phyloP scores from a whole-genome alignment of 1,140 invertebrate species.

The Zaprionus tsacasi region DNA sequence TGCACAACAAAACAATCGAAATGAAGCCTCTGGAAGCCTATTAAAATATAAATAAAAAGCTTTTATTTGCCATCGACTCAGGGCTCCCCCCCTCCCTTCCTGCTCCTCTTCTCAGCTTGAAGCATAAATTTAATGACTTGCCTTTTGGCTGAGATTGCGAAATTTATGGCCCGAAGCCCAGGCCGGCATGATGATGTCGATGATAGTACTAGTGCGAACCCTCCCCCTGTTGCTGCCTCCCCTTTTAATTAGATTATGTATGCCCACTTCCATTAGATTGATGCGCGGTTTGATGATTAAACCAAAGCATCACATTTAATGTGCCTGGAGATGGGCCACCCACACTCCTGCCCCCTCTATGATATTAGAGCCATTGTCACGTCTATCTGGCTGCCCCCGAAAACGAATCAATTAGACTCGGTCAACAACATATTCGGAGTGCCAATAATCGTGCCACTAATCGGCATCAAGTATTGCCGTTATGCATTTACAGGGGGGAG shows the following conservation, averaged over 20 bases:
- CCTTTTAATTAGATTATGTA: constrained; percentile 73
- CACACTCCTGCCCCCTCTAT: background rate
- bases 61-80: constrained; percentile 60
- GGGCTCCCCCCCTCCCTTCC: no score
- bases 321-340: constrained; percentile 23
- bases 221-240: background rate
- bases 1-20: constrained; percentile 58
- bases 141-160: constrained; percentile 67
- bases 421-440: constrained; percentile 24
- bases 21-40: constrained; percentile 45
- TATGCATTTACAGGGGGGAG: background rate
- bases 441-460: constrained; percentile 13
- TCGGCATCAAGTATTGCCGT: background rate
- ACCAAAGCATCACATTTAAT: constrained; percentile 58
- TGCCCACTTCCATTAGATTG: constrained; percentile 38
- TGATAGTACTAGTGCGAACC: constrained; percentile 5
- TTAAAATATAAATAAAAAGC: constrained; percentile 75
- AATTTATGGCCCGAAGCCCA: constrained; percentile 57
- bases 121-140: constrained; percentile 76
- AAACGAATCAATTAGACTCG: constrained; percentile 61
- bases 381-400: constrained; percentile 24
- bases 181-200: background rate
- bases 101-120: constrained; percentile 28
- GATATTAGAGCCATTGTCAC: constrained; percentile 22
- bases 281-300: constrained; percentile 29